Evolutionary conservation across 2,888 invertebrate genomes (phyloP).

Genomic region (Polylopha cassiicola): DNA sequence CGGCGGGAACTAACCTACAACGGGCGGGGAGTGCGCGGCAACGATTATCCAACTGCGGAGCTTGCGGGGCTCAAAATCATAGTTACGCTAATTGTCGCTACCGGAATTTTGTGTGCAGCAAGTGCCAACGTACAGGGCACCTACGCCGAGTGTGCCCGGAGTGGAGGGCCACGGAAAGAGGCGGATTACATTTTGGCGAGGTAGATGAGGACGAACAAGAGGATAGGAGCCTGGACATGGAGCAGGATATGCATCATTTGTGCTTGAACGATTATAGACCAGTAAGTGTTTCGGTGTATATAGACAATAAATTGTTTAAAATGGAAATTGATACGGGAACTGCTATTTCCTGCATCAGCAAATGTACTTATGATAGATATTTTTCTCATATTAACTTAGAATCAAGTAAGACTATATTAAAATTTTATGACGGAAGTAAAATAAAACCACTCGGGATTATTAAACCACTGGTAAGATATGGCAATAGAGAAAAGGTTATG

Average conservation of each 20-base stretch:
- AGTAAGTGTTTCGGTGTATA: constrained; percentile 23
- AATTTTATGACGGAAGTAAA: constrained; percentile 6
- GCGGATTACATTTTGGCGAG: not conserved
- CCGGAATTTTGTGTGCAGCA: constrained; percentile 6
- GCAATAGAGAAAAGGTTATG: not conserved
- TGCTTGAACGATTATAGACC: constrained; percentile 23
- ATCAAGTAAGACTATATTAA: not conserved
- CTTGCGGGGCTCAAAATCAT: not conserved
- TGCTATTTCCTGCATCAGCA: constrained; percentile 29
- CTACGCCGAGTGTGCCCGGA: constrained; percentile 13
- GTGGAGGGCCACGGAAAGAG: constrained; percentile 6
- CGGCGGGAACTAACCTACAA: not conserved
- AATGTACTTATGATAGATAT: constrained; percentile 19
- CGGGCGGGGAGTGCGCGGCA: not conserved
- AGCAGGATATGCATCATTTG: constrained; percentile 18
- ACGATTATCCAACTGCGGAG: not conserved
- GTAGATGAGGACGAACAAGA: not conserved
- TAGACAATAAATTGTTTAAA: constrained; percentile 17
- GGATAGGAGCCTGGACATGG: not conserved
- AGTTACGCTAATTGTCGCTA: not conserved
- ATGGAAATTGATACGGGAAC: constrained; percentile 33
- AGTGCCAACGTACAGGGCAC: constrained; percentile 8
- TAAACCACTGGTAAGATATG: not conserved
- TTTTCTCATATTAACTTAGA: not conserved
- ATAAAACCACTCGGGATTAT: constrained; percentile 4